Conservation (phyloP, 2,797 vertebrate genomes). For the Petrocephalus schoutedeni region DNA sequence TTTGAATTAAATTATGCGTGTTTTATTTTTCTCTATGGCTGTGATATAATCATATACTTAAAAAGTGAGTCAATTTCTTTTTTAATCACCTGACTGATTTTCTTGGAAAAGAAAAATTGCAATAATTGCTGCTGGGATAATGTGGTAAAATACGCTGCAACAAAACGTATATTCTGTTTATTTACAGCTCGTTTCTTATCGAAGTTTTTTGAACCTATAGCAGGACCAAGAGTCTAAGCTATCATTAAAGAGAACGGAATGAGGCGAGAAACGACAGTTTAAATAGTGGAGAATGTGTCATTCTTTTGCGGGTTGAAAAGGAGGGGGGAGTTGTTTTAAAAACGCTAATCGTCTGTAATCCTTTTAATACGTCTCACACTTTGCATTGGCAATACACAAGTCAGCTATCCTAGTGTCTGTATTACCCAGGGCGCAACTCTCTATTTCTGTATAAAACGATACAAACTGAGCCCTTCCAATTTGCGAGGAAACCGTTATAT, state of each 20-base stretch:
- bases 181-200: background rate
- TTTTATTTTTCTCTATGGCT: background rate
- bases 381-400: constrained; percentile 48
- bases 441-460: background rate
- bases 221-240: constrained; percentile 1
- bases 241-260: constrained; percentile 23
- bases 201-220: background rate
- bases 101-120: background rate
- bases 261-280: constrained; percentile 27
- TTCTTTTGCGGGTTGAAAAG: constrained; percentile 24
- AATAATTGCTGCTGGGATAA: background rate
- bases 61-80: background rate
- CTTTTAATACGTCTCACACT: constrained; percentile 70
- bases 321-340: constrained; percentile 21
- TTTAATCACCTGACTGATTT: background rate
- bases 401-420: constrained; percentile 41
- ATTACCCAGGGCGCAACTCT: constrained; percentile 36
- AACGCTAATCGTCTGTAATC: constrained; percentile 67
- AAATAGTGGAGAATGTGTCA: constrained; percentile 31
- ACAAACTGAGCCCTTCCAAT: background rate
- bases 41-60: background rate
- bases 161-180: background rate
- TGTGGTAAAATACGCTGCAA: background rate
- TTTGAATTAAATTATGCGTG: background rate
- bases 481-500: background rate